phyloP scores from a whole-genome alignment of 2,113 vertebrate species.

The Sinosuthora webbiana region DNA sequence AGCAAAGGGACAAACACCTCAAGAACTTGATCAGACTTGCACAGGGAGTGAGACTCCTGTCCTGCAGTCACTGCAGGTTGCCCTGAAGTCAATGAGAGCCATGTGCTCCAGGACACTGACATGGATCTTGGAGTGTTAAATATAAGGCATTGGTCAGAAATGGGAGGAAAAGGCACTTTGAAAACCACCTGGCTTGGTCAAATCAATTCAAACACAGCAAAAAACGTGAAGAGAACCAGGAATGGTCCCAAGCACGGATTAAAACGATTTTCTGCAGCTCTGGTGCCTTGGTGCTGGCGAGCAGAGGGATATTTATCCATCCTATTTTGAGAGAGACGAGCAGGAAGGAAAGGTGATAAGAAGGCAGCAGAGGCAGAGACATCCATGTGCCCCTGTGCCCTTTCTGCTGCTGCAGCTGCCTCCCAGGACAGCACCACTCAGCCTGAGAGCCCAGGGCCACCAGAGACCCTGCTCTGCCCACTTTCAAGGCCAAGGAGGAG shows the following conservation, averaged over 20 bases:
- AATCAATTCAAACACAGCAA: background rate
- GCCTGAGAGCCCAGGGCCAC: background rate
- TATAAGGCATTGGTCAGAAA: fast-evolving
- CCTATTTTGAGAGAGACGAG: conserved; percentile 30
- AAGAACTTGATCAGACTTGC: background rate
- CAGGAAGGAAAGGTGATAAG: conserved; percentile 53
- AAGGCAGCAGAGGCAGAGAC: background rate
- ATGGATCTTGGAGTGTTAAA: fast-evolving
- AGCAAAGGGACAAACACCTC: background rate
- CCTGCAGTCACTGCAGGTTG: background rate
- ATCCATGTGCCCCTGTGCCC: background rate
- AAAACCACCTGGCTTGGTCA: background rate
- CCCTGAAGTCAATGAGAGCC: fast-evolving
- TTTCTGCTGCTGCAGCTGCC: conserved; percentile 23
- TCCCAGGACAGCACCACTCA: background rate
- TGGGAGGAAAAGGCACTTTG: background rate
- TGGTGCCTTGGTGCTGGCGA: background rate
- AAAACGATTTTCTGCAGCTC: background rate
- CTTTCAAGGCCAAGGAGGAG: background rate
- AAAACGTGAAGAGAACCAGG: background rate
- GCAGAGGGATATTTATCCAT: conserved; percentile 35
- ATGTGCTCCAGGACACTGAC: fast-evolving
- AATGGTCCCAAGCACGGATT: background rate
- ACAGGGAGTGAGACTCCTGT: background rate
- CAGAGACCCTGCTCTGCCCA: background rate